Percentiles rank a stretch among this genome's conserved stretches.
Evolutionary conservation across 2,888 invertebrate genomes (phyloP).

Genomic region (Pseudococcus viburni): DNA sequence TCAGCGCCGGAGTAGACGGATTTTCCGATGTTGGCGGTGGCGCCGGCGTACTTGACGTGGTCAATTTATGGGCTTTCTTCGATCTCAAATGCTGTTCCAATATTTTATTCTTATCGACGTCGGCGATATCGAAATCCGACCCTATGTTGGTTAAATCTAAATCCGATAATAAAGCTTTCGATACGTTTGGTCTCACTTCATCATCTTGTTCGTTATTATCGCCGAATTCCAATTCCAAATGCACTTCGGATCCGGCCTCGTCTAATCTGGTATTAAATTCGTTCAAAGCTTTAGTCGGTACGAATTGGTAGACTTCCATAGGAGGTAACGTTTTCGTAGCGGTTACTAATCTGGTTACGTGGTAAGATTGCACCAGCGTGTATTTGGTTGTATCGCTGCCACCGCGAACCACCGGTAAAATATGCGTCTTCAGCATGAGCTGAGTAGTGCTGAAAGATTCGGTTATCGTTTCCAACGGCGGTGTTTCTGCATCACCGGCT

Average conservation of each 20-base stretch:
- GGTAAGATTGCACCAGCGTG: constrained; percentile 91
- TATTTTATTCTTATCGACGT: constrained; percentile 78
- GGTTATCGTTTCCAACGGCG: constrained; percentile 88
- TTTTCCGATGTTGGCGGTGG: constrained; percentile 46
- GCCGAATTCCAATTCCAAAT: constrained; percentile 88
- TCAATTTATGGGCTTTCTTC: constrained; percentile 72
- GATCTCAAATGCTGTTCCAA: constrained; percentile 75
- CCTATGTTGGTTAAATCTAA: constrained; percentile 82
- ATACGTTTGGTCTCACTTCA: constrained; percentile 69
- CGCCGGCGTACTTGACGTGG: constrained; percentile 63
- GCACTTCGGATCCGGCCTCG: constrained; percentile 90
- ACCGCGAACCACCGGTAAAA: constrained; percentile 85
- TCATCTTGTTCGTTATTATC: constrained; percentile 79
- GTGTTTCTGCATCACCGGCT: constrained; percentile 82
- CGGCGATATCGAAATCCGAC: constrained; percentile 79
- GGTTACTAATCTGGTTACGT: constrained; percentile 87
- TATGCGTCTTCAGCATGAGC: constrained; percentile 88
- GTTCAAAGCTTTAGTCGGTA: constrained; percentile 87
- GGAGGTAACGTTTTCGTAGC: constrained; percentile 92
- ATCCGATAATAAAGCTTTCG: constrained; percentile 77
- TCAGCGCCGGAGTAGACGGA: constrained; percentile 75
- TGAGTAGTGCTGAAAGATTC: constrained; percentile 94
- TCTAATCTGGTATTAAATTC: constrained; percentile 91
- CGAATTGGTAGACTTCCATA: constrained; percentile 88
- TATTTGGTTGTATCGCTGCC: constrained; percentile 82